These are phyloP conservation scores for Falco biarmicus DNA, from an alignment of 2,797 vertebrate genomes.

Conservation along the genomic window DNA sequence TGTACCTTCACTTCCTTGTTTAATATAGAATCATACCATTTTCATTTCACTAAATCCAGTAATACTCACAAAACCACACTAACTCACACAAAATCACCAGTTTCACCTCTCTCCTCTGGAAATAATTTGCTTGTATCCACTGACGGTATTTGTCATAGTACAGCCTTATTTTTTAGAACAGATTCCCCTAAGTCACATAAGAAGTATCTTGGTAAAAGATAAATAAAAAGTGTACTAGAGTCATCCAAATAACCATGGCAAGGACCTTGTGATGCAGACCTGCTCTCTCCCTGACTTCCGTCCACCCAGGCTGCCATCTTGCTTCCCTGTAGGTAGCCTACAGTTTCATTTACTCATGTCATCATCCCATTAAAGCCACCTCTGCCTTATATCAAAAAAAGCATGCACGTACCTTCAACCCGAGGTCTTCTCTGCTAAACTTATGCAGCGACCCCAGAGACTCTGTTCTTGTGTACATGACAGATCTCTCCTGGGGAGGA, in stretches of 20 bases:
- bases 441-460: neutral
- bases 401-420: neutral
- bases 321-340: neutral
- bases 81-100: neutral
- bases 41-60: conserved; percentile 15
- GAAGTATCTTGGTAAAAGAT: neutral
- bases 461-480: fast-evolving
- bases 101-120: neutral
- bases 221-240: neutral
- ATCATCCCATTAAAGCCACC: neutral
- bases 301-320: neutral
- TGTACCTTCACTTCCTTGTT: neutral
- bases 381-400: neutral
- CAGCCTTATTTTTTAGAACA: neutral
- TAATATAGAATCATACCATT: conserved; percentile 3
- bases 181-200: neutral
- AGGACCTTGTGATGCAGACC: fast-evolving
- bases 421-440: neutral
- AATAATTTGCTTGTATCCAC: neutral
- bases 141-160: neutral
- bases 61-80: neutral
- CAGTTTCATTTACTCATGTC: neutral
- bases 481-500: neutral
- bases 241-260: neutral
- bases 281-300: neutral